Evolutionary conservation across 92 coral and sea anemone genomes (phyloP).

Genomic region (Blastomussa wellsi): DNA sequence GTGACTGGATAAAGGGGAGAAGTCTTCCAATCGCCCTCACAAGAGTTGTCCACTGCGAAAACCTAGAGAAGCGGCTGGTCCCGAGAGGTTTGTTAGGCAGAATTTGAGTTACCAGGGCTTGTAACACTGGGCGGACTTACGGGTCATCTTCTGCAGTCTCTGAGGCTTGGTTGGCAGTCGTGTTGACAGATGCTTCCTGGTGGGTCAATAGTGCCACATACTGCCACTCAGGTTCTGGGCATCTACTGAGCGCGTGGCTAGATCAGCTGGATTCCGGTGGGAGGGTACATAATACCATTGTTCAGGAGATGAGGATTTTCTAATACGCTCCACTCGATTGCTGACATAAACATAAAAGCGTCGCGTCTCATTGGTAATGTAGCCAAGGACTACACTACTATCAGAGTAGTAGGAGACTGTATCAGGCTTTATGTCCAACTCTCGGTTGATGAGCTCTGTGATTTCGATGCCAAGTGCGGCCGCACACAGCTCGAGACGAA

Average conservation of each 20-base stretch:
- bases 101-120: no score
- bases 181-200: no score
- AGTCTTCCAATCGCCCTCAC: no score
- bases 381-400: constrained; percentile 48
- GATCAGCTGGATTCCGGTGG: constrained; percentile 32
- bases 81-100: no score
- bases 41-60: no score
- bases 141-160: no score
- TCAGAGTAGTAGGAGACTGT: constrained; percentile 27
- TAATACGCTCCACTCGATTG: constrained; percentile 38
- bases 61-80: no score
- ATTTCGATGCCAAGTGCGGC: constrained; percentile 49
- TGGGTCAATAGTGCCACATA: no score
- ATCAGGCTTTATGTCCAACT: constrained; percentile 11
- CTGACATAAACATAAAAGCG: constrained; percentile 52
- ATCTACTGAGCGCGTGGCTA: constrained; percentile 15
- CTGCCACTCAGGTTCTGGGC: not conserved
- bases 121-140: no score
- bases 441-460: constrained; percentile 6
- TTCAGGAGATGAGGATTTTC: constrained; percentile 30
- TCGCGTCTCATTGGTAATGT: constrained; percentile 33
- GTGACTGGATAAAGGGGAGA: no score
- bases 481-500: constrained; percentile 55
- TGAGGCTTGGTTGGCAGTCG: no score
- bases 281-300: constrained; percentile 45